Evolutionary conservation across 2,113 vertebrate species (phyloP).

Genomic region (Chamaetylas fuelleborni): DNA sequence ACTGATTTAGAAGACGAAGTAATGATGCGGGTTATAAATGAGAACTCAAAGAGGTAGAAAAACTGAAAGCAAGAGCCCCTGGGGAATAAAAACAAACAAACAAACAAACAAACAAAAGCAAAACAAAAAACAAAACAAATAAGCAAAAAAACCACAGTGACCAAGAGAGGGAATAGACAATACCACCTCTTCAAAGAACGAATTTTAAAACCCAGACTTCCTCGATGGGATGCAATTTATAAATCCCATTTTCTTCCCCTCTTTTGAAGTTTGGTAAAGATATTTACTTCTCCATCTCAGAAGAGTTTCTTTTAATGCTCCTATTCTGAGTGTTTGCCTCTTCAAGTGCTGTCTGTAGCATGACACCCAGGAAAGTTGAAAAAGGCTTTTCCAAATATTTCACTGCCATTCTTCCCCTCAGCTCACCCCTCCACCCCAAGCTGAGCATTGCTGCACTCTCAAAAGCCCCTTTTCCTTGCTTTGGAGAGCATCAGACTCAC

Average conservation of each 20-base stretch:
- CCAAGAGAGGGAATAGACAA: neutral
- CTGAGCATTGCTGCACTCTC: neutral
- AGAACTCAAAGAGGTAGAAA: neutral
- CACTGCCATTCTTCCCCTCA: neutral
- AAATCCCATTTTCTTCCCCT: neutral
- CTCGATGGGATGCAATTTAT: neutral
- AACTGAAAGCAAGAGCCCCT: neutral
- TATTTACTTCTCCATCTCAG: neutral
- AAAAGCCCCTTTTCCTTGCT: neutral
- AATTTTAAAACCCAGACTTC: neutral
- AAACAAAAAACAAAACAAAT: neutral
- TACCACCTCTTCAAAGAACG: neutral
- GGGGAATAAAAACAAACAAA: neutral
- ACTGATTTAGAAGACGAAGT: neutral
- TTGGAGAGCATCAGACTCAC: conserved; percentile 73
- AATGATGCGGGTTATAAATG: neutral
- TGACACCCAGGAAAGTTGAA: neutral
- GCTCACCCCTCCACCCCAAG: neutral
- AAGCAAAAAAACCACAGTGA: too few species aligned
- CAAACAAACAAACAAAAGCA: neutral
- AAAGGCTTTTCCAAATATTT: neutral
- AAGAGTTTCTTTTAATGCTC: neutral
- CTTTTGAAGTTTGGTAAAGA: neutral
- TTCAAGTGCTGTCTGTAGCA: neutral
- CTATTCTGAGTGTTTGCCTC: neutral